Conservation (phyloP, 2,888 invertebrate species). For the Orchesella flavescens region DNA sequence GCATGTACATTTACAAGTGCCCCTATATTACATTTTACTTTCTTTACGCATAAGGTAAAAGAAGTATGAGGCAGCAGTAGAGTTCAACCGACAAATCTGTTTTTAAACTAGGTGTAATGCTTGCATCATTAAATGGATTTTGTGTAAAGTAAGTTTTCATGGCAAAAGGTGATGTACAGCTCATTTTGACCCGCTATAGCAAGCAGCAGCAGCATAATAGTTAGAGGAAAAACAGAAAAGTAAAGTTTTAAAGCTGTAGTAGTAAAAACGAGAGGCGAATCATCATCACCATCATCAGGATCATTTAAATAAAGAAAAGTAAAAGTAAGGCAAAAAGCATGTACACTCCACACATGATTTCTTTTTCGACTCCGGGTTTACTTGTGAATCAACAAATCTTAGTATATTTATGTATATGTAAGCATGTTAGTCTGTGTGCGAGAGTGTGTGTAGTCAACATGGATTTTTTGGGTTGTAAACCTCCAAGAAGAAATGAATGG, state of each 20-base stretch:
- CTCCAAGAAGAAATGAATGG: slow-evolving; percentile 63
- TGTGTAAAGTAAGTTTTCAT: slow-evolving; percentile 16
- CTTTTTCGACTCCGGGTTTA: background rate
- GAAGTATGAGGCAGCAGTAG: background rate
- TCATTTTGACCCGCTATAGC: slow-evolving; percentile 49
- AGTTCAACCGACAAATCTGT: background rate
- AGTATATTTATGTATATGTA: slow-evolving; percentile 44
- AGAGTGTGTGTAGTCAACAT: slow-evolving; percentile 49
- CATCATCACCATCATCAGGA: slow-evolving; percentile 29
- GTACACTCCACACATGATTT: background rate
- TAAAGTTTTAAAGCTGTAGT: slow-evolving; percentile 9
- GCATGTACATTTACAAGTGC: background rate
- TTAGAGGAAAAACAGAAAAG: background rate
- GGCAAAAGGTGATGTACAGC: slow-evolving; percentile 38
- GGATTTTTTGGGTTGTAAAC: slow-evolving; percentile 59
- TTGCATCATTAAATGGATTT: slow-evolving; percentile 15
- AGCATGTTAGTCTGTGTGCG: slow-evolving; percentile 4
- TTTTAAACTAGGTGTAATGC: slow-evolving; percentile 9
- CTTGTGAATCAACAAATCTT: slow-evolving; percentile 51
- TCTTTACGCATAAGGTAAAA: too few species aligned
- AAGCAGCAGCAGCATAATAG: slow-evolving; percentile 2
- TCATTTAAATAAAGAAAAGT: slow-evolving; percentile 55
- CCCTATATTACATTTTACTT: background rate
- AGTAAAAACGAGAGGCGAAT: slow-evolving; percentile 18
- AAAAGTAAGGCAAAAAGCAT: slow-evolving; percentile 36